A percentile compares a stretch with the other conserved stretches of the same genome.
Evolutionary conservation across 2,888 invertebrate species (phyloP).

Genomic region (Neocrepidodera transversa): DNA sequence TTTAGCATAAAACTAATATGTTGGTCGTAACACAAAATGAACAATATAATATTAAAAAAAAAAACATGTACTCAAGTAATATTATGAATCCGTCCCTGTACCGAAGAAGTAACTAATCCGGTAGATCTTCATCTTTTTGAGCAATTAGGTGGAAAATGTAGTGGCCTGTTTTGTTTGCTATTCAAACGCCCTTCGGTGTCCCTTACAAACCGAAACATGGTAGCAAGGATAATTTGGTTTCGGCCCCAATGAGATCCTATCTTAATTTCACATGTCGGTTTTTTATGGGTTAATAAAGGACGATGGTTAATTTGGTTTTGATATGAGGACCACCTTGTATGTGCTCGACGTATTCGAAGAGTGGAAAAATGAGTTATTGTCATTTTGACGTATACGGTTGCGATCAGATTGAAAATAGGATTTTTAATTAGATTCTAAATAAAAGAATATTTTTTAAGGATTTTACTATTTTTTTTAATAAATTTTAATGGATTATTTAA

Average conservation of each 20-base stretch:
- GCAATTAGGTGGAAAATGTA: conserved; percentile 57
- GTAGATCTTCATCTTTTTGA: conserved; percentile 52
- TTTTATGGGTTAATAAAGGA: conserved; percentile 28
- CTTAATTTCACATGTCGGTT: conserved; percentile 19
- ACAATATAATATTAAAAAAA: too few species aligned
- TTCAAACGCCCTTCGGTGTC: conserved; percentile 34
- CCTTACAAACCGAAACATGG: conserved; percentile 29
- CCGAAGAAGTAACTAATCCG: conserved; percentile 33
- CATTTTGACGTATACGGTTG: too few species aligned
- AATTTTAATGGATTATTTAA: too few species aligned
- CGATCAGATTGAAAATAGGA: too few species aligned
- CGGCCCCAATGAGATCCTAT: conserved; percentile 28
- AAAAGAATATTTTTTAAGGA: too few species aligned
- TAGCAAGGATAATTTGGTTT: conserved; percentile 25
- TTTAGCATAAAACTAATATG: too few species aligned
- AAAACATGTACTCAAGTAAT: too few species aligned
- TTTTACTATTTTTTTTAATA: too few species aligned
- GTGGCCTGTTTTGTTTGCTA: conserved; percentile 47
- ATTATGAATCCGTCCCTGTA: not conserved
- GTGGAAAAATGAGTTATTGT: not conserved
- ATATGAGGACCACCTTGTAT: conserved; percentile 21
- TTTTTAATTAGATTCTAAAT: too few species aligned
- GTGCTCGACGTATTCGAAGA: not conserved
- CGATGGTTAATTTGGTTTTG: conserved; percentile 19
- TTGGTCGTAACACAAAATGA: too few species aligned